Base-by-base conservation (phyloP, 2,113 vertebrate species). In the Pygoscelis adeliae region DNA sequence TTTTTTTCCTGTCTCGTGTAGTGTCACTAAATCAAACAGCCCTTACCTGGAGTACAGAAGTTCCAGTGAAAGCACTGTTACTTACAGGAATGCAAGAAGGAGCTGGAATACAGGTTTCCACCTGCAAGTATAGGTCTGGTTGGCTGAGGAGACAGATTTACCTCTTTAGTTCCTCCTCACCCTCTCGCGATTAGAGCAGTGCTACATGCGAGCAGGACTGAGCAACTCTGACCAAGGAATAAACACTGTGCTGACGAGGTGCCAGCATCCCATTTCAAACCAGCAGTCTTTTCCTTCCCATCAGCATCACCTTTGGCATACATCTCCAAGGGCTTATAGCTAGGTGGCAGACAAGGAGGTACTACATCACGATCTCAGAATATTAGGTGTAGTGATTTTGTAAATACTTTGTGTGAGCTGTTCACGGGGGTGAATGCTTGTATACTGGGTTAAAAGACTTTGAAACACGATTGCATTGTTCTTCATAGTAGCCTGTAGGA, bases 151-250 rank as follows among this genome's bases (percentile, higher is more conserved):
- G 56, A 15, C 52, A 79, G 32, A 36, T 49, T 79, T 62, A 52
- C 47, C n/a, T 58, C 50, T 83, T 62, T 29, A 42, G 26, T 27
- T 95, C 29, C 18, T 93, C 52, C 14, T 90, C 56, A 65, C 30
- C 7, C 49, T 76, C 56, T 86, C 5, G 3, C 1, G 9, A 10
- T 80, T 46, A 53, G 36, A 66, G 53, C 42, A 83, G 26, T 17
- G 38, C 34, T 58, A 22, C 1, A 0, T 0, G 1, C 1, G 4
- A 52, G 32, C 52, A 44, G 22, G 11, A 50, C 53, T 81, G 80
- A 89, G 59, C n/a, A 42, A 25, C 26, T 65, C 58, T 36, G 30
- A 52, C 58, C 32, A 14, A 66, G 49, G 40, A 59, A 53, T 55
- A 53, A 83, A 38, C 23, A 47, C 12, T 1, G 1, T 36, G 27